Conservation (phyloP, 2,888 invertebrate genomes). For the Eupithecia subumbrata region DNA sequence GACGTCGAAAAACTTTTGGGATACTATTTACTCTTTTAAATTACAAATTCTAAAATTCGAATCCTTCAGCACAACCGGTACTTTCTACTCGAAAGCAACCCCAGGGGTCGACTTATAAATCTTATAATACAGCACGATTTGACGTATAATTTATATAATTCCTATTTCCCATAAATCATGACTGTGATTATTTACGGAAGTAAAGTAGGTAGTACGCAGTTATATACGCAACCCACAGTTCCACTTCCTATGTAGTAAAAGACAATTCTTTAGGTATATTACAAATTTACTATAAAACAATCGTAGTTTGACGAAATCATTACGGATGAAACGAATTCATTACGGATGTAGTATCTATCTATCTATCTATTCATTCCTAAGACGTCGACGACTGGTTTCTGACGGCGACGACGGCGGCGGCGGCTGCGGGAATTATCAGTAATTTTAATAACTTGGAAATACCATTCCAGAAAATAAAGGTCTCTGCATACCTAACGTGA, state of each 20-base stretch:
- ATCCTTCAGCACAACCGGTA: background rate
- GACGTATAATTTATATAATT: background rate
- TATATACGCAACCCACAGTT: background rate
- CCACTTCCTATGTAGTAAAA: slow-evolving; percentile 5
- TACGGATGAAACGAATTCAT: no score
- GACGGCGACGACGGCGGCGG: no score
- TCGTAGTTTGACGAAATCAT: no score
- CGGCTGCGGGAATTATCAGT: no score
- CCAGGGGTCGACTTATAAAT: background rate
- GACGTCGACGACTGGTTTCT: no score
- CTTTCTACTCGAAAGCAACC: background rate
- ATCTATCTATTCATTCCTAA: no score
- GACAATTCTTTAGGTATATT: background rate
- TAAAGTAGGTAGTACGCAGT: background rate
- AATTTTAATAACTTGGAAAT: no score
- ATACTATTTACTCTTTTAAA: no score
- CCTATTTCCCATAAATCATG: background rate
- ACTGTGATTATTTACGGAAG: background rate
- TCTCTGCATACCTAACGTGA: no score
- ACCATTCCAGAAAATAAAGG: background rate
- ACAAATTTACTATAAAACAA: background rate
- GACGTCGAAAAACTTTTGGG: no score
- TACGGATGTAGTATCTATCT: no score
- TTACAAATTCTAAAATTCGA: background rate
- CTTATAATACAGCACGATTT: background rate